These are phyloP conservation scores for Megalops cyprinoides DNA, from an alignment of 2,797 vertebrate species.

Conservation along the genomic window DNA sequence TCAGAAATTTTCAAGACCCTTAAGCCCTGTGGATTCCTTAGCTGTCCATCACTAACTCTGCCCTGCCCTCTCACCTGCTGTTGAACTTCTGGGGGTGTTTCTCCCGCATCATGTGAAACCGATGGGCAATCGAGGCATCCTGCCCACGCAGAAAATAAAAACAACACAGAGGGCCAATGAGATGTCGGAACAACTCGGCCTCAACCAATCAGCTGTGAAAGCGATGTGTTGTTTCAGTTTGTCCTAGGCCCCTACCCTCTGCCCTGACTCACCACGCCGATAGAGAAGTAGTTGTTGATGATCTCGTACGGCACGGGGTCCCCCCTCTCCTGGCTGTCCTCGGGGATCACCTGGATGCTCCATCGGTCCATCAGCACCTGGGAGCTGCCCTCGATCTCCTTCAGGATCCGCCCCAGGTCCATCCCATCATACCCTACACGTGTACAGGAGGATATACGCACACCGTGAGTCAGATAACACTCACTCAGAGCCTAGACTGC, in stretches of 20 bases:
- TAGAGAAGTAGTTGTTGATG: conserved; percentile 97
- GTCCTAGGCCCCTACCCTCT: background rate
- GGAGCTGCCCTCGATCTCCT: conserved; percentile 79
- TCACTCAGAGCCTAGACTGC: no score
- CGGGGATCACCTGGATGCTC: conserved; percentile 82
- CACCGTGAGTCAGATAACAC: no score
- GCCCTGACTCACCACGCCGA: conserved; percentile 87
- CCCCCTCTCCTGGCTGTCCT: conserved; percentile 76
- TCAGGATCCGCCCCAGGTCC: conserved; percentile 83
- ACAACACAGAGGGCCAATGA: conserved; percentile 11
- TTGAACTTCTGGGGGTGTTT: conserved; percentile 93
- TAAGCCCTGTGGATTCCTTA: no score
- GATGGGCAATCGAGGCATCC: conserved; percentile 95
- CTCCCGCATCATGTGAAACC: conserved; percentile 92
- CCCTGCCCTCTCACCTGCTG: conserved; percentile 79
- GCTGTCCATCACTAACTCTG: no score
- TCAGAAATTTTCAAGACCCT: no score
- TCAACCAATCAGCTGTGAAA: background rate
- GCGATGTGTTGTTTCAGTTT: background rate
- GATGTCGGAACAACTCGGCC: background rate
- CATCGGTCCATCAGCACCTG: conserved; percentile 85
- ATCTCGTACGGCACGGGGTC: conserved; percentile 91
- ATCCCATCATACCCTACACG: conserved; percentile 91
- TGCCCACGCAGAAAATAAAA: conserved; percentile 54
- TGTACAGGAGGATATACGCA: no score